Base-by-base conservation (phyloP, 92 coral and sea anemone species). In the Epizoanthus ramosus region DNA sequence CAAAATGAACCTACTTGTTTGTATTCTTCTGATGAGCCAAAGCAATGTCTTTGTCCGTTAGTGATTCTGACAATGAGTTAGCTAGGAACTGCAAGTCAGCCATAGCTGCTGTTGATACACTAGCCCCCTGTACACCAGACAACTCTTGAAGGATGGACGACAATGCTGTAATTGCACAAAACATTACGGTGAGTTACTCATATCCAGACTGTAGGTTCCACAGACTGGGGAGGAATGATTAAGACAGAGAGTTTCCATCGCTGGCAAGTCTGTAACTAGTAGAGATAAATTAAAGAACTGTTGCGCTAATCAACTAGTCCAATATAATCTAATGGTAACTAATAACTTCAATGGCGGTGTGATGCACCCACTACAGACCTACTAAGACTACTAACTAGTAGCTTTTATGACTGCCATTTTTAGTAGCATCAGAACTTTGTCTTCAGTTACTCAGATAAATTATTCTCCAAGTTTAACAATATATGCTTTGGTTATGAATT, bases 31-130 rank as follows among this genome's bases (percentile, higher is more conserved):
- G 98, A 86, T 96, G 99, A 13, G 92, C 90, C 50, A 96, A 83
- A 41, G 99, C 99, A 58, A 89, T 85, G 73, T 96, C 97, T 82
- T 96, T 96, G 64, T 96, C 99, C 43, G 98, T 89, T 39, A 96
- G 79, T 7, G 96, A 88, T 60, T 96, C 99, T 4, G 99, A 96
- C 68, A 96, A 87, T 39, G 97, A 90, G 86, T 96, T 96, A 4
- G 96, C 99, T 54, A 96, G 81, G 53, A 91, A 88, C 74, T 94
- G 98, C 37, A 96, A 87, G 16, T 96, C 99, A 71, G 87, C 88
- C 57, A 93, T 91, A 16, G 99, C 90, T 15, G 93, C 80, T 12
- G 89, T 61, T 5, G 97, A 90, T 9, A 89, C 88, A 0, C 87
- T 91, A 12, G 75, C 67, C 23, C 85, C 89, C 69, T 76, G 81